Evolutionary conservation across 2,888 invertebrate genomes (phyloP), one percentile per base, ranked within the genome.

Genomic region (Myathropa florea): DNA sequence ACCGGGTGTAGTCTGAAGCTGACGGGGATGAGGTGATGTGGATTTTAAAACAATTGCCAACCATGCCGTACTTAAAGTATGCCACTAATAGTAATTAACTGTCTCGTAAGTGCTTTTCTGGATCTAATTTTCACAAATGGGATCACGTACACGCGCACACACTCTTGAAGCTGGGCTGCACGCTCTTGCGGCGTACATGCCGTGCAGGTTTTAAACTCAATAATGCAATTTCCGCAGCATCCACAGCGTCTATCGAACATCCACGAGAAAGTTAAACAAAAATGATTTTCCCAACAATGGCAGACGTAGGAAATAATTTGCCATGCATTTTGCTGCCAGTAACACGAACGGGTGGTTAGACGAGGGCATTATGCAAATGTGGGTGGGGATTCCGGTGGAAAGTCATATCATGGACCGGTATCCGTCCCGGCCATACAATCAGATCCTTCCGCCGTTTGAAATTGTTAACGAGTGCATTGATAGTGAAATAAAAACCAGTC

Each of bases 151-250:
- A 21, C n/a, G 28, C 18, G 46, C 46, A 59, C 30, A n/a, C 46
- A 53, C 33, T n/a, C n/a, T n/a, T n/a, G n/a, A n/a, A n/a, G n/a
- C n/a, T 30, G 30, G 30, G 30, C 0, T 30, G 30, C 30, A 10
- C 10, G 65, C n/a, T n/a, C n/a, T n/a, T n/a, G n/a, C n/a, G n/a
- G n/a, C n/a, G n/a, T n/a, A n/a, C n/a, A n/a, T n/a, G n/a, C n/a
- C n/a, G 30, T 81, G 55, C 24, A 53, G 14, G 46, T 30, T 26
- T 39, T 30, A 70, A 70, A 64, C 39, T 59, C 63, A 64, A 59
- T 76, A 76, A 81, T 81, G 59, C 70, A 76, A 76, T 81, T 81
- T 70, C 21, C 46, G 26, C 30, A 39, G 26, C 76, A 64, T 59
- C 3, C 9, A 33, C 33, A 33, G 33, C 39, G 70, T 81, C 76